These are phyloP conservation scores for Eumaeus atala DNA, from an alignment of 1,140 invertebrate genomes.

Conservation along the genomic window DNA sequence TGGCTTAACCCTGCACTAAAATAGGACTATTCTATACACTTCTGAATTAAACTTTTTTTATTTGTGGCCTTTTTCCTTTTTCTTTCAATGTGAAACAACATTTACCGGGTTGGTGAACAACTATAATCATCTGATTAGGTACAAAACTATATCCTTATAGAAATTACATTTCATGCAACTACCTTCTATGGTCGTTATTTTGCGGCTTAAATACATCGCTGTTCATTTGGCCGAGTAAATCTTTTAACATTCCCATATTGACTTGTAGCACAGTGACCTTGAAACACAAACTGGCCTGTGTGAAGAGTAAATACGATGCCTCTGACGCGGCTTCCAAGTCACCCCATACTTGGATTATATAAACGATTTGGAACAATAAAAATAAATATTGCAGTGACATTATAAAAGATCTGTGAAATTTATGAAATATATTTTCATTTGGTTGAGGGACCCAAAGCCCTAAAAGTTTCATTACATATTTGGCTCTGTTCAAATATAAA, in stretches of 20 bases:
- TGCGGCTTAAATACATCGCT: slow-evolving; percentile 44
- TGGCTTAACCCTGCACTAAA: too few relatives aligned
- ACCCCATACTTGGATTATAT: slow-evolving; percentile 52
- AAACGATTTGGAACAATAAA: slow-evolving; percentile 55
- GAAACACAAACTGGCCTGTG: slow-evolving; percentile 58
- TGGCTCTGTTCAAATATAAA: slow-evolving; percentile 51
- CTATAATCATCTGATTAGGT: too few relatives aligned
- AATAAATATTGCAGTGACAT: slow-evolving; percentile 54
- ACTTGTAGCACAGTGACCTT: slow-evolving; percentile 55
- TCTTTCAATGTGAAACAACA: too few relatives aligned
- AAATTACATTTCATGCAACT: too few relatives aligned
- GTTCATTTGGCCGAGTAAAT: slow-evolving; percentile 46
- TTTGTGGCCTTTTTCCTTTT: too few relatives aligned
- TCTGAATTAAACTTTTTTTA: too few relatives aligned
- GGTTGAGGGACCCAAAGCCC: slow-evolving; percentile 51
- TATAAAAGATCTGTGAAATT: slow-evolving; percentile 49
- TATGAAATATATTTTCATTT: slow-evolving; percentile 31
- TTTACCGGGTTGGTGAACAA: too few relatives aligned
- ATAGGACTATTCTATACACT: too few relatives aligned
- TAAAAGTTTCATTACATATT: slow-evolving; percentile 53
- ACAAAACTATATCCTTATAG: too few relatives aligned
- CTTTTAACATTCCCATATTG: slow-evolving; percentile 36
- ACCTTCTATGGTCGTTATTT: slow-evolving; percentile 41
- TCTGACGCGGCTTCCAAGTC: slow-evolving; percentile 56
- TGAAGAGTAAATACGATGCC: slow-evolving; percentile 54